Evolutionary conservation across 2,113 vertebrate genomes (phyloP).

Genomic region (Todiramphus saurophagus): DNA sequence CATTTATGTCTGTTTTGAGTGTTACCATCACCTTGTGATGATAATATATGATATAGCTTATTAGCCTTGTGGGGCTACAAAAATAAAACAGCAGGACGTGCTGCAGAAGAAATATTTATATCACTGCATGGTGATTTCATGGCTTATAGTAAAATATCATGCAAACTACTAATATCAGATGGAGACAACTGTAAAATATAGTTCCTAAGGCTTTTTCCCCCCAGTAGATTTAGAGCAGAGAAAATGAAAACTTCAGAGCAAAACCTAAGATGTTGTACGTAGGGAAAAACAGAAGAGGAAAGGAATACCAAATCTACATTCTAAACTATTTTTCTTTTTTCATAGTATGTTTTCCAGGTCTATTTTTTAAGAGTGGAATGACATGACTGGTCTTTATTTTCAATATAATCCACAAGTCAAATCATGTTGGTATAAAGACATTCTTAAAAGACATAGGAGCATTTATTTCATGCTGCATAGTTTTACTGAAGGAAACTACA

Average conservation of each 20-base stretch:
- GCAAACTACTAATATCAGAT: not conserved
- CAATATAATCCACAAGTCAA: not conserved
- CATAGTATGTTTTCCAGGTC: not conserved
- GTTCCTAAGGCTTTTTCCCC: not conserved
- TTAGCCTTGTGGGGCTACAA: slow-evolving; percentile 6
- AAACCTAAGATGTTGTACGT: not conserved
- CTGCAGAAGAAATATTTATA: not conserved
- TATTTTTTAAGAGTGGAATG: not conserved
- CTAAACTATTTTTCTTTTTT: not conserved
- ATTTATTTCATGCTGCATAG: not conserved
- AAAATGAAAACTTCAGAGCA: not conserved
- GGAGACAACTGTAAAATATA: not conserved
- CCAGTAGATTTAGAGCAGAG: not conserved
- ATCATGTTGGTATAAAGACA: not conserved
- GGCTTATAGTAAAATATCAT: not conserved
- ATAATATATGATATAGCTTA: slow-evolving; percentile 12
- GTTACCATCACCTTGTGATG: not conserved
- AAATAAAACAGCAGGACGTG: slow-evolving; percentile 1
- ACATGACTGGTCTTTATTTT: not conserved
- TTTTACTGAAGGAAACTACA: not conserved
- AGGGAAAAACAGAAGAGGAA: not conserved
- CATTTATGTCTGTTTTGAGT: not conserved
- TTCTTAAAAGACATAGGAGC: not conserved
- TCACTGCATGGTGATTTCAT: not conserved
- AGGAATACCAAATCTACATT: not conserved